Conservation (phyloP, 2,797 vertebrate genomes). For the Rousettus madagascariensis region DNA sequence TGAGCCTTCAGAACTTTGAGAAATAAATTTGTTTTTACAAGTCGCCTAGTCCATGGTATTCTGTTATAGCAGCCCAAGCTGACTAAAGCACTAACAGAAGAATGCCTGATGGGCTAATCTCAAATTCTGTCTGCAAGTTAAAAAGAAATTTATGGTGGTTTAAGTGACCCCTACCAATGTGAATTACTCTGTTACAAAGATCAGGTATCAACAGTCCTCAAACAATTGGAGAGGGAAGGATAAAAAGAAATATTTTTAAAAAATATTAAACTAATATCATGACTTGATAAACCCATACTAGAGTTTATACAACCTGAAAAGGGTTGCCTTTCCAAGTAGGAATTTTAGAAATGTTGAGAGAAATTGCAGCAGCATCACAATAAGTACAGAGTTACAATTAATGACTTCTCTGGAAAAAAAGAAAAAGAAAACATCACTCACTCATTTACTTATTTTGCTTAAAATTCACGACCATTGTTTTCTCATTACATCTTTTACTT, state of each 20-base stretch:
- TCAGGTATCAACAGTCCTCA: background rate
- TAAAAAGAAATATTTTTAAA: background rate
- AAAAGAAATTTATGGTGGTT: background rate
- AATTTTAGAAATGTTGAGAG: background rate
- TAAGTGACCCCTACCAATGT: background rate
- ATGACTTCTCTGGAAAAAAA: constrained; percentile 27
- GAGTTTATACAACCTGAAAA: background rate
- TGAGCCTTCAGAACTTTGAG: background rate
- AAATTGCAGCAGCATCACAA: background rate
- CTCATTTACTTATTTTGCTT: background rate
- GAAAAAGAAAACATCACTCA: background rate
- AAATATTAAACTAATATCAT: background rate
- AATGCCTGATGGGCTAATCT: background rate
- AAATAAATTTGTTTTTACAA: background rate
- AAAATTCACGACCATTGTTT: background rate
- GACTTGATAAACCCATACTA: background rate
- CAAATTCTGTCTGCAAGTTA: constrained; percentile 8
- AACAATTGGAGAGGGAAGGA: background rate
- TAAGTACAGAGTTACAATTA: background rate
- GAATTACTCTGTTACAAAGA: constrained; percentile 7
- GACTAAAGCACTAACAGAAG: background rate
- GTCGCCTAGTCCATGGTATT: background rate
- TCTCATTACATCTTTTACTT: background rate
- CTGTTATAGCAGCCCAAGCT: background rate
- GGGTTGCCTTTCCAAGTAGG: background rate